Evolutionary conservation across 2,888 invertebrate genomes (phyloP).

Genomic region (Sarcophaga subvicina): DNA sequence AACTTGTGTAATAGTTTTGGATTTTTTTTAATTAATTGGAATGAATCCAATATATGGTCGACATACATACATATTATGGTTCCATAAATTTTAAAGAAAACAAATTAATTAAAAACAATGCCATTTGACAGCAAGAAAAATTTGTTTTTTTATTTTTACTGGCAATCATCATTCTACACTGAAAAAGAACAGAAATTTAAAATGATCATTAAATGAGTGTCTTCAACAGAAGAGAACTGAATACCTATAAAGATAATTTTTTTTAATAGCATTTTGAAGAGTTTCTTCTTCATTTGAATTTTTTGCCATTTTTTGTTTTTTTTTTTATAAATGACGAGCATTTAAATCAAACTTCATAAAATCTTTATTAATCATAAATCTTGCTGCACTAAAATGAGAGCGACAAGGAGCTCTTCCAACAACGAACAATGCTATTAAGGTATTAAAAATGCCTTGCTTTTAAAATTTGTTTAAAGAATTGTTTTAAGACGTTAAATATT

Average conservation of each 20-base stretch:
- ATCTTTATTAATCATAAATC: conserved; percentile 69
- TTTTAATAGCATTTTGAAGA: neutral
- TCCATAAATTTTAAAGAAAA: neutral
- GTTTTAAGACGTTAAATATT: conserved; percentile 66
- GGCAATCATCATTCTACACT: neutral
- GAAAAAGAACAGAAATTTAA: neutral
- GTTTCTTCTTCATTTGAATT: neutral
- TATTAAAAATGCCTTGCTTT: conserved; percentile 29
- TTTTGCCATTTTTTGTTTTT: neutral
- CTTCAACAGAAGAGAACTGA: neutral
- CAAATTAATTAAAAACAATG: neutral
- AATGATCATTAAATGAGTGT: neutral
- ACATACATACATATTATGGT: neutral
- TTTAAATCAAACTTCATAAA: conserved; percentile 65
- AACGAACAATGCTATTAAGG: conserved; percentile 11
- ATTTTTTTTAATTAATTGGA: too few relatives aligned
- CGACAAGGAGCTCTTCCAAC: neutral
- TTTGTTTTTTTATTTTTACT: neutral
- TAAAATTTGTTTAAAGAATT: neutral
- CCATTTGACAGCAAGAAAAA: neutral
- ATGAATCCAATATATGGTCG: too few relatives aligned
- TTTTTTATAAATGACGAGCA: conserved; percentile 1
- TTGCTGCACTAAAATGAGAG: conserved; percentile 7
- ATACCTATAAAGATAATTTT: neutral
- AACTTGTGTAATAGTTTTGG: too few relatives aligned